phyloP scores from a whole-genome alignment of 2,888 invertebrate species.

The Tridacna crocea region DNA sequence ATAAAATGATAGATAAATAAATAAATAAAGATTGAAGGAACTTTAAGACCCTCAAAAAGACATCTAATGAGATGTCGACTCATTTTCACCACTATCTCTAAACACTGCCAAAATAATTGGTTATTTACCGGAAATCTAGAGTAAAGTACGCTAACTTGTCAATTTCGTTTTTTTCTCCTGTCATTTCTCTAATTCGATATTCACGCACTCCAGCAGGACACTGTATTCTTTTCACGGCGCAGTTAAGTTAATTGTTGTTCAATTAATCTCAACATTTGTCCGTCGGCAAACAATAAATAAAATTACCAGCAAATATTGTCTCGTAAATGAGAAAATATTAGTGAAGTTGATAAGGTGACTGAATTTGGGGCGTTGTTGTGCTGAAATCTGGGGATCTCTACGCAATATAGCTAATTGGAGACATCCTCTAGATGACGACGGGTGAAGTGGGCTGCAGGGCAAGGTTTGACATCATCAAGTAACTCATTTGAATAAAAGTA shows the following conservation, averaged over 20 bases:
- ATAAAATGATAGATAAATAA: no score
- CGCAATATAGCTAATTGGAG: constrained; percentile 41
- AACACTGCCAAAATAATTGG: constrained; percentile 10
- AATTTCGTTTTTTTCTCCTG: constrained; percentile 17
- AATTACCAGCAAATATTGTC: constrained; percentile 63
- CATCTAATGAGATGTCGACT: no score
- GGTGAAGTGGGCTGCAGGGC: constrained; percentile 22
- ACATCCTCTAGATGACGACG: constrained; percentile 1
- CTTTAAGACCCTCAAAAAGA: no score
- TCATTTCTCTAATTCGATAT: constrained; percentile 25
- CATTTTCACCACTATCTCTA: neutral
- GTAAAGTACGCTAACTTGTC: constrained; percentile 12
- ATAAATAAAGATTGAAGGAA: no score
- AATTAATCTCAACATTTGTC: constrained; percentile 58
- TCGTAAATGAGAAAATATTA: constrained; percentile 62
- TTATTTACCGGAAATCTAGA: constrained; percentile 13
- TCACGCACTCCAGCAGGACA: neutral
- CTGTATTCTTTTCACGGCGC: constrained; percentile 34
- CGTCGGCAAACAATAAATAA: constrained; percentile 58
- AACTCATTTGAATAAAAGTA: constrained; percentile 56
- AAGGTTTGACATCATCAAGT: constrained; percentile 33
- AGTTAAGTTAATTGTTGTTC: constrained; percentile 62
- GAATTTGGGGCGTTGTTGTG: constrained; percentile 13
- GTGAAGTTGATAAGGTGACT: constrained; percentile 39
- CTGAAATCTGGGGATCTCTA: neutral